Base-by-base conservation (phyloP, 2,888 invertebrate genomes). In the Hypolimnas misippus region DNA sequence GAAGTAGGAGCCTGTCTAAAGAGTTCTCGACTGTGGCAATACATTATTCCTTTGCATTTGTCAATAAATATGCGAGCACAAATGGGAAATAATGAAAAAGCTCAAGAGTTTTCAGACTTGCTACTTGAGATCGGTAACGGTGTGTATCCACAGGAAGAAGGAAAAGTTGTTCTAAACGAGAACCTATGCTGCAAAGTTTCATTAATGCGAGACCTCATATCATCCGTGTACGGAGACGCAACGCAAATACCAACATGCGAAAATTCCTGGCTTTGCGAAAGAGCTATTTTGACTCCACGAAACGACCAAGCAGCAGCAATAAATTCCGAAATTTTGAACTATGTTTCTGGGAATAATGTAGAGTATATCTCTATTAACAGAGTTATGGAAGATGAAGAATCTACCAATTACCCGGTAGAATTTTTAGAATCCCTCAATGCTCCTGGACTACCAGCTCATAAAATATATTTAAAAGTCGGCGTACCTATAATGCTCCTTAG, bases 331-430 rank as follows among this genome's bases (percentile, higher is more conserved):
- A 61, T 60, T 38, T n/a, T 49, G 25, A 10, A 7, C 2, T n/a
- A 8, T 38, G 21, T 46, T 52, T 10, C 38, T 17, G 49, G 50
- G 14, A 82, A 31, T 90, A 88, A 5, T 19, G 38, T 7, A 16
- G 59, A 54, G 40, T 54, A 57, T 65, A 52, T 25, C 58, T 67
- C 12, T 4, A 33, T 33, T 33, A 61, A 68, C 17, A 56, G 56
- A 35, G 59, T 64, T 14, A 14, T 65, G 35, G 62, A 64, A 21
- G 35, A 57, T 14, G 49, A 54, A 21, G 62, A 68, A 44, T 38
- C 64, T 17, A 64, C 53, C 4, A 57, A 40, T 14, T 66, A 65
- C 21, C 61, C 58, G 3, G 25, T 62, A n/a, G 61, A 67, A 62
- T 62, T 65, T 56, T 61, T 69, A 40, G 40, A 62, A 17, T 65